These are phyloP conservation scores for Cryptocheilus praepositus DNA, from an alignment of 2,888 invertebrate species.

Conservation along the genomic window DNA sequence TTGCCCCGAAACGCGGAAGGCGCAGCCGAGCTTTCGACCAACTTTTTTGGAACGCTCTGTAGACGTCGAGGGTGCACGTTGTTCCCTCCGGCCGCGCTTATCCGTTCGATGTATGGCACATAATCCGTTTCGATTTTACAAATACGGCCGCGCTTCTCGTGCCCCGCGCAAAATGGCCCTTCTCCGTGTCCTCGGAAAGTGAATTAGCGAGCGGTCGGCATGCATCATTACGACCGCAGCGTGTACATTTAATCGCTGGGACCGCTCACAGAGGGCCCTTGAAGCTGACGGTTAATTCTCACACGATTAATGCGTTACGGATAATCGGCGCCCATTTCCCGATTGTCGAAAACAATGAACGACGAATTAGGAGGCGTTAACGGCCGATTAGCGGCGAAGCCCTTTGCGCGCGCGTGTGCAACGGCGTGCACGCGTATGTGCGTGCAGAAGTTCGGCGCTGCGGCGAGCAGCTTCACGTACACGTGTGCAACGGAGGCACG, in stretches of 20 bases:
- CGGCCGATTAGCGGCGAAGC: constrained; percentile 28
- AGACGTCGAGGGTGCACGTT: too few species aligned
- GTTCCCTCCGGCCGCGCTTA: too few species aligned
- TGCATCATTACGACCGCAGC: constrained; percentile 10
- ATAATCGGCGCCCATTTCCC: constrained; percentile 50
- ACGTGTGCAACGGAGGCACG: background rate
- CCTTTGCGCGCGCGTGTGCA: background rate
- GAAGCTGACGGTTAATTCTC: constrained; percentile 38
- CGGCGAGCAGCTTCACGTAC: background rate
- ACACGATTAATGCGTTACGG: constrained; percentile 42
- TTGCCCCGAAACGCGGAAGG: too few species aligned
- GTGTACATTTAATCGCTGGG: constrained; percentile 15
- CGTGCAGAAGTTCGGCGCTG: too few species aligned
- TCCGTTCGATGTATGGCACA: constrained; percentile 25
- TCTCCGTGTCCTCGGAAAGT: constrained; percentile 11
- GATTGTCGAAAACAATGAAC: constrained; percentile 49
- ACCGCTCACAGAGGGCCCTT: background rate
- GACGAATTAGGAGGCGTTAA: constrained; percentile 43
- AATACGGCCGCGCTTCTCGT: constrained; percentile 3
- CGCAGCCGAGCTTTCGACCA: too few species aligned
- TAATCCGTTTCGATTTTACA: constrained; percentile 30
- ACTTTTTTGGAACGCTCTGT: too few species aligned
- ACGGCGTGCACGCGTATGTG: too few species aligned
- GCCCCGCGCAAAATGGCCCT: constrained; percentile 15
- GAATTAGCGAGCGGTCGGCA: constrained; percentile 5